These are phyloP conservation scores for Ladona fulva DNA, from an alignment of 1,140 invertebrate species.

Conservation along the genomic window DNA sequence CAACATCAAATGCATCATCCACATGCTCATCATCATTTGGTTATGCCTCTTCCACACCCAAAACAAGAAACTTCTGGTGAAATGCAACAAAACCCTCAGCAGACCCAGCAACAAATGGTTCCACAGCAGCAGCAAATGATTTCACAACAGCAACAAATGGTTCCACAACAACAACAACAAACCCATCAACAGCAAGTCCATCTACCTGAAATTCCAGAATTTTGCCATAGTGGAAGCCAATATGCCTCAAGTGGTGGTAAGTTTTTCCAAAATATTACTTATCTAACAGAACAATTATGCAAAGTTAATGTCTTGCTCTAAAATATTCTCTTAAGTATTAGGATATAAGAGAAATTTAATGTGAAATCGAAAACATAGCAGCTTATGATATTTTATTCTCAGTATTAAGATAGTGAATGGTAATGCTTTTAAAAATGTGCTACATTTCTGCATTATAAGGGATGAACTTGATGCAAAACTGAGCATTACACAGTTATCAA, in stretches of 20 bases:
- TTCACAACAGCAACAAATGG: background rate
- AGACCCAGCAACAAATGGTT: no score
- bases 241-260: slow-evolving; percentile 56
- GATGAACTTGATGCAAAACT: no score
- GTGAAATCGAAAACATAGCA: no score
- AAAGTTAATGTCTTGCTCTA: background rate
- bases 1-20: background rate
- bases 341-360: no score
- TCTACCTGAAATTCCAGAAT: slow-evolving; percentile 44
- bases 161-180: background rate
- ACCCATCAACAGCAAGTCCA: slow-evolving; percentile 27
- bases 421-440: no score
- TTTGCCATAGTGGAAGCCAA: slow-evolving; percentile 38
- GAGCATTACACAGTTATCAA: no score
- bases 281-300: background rate
- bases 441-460: no score
- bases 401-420: no score
- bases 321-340: background rate
- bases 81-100: no score
- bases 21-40: background rate
- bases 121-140: slow-evolving; percentile 25
- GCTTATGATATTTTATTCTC: no score
- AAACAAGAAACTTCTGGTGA: no score
- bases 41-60: background rate
- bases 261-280: slow-evolving; percentile 21